Evolutionary conservation across 2,113 vertebrate species (phyloP).

Genomic region (Leuciscus idus): DNA sequence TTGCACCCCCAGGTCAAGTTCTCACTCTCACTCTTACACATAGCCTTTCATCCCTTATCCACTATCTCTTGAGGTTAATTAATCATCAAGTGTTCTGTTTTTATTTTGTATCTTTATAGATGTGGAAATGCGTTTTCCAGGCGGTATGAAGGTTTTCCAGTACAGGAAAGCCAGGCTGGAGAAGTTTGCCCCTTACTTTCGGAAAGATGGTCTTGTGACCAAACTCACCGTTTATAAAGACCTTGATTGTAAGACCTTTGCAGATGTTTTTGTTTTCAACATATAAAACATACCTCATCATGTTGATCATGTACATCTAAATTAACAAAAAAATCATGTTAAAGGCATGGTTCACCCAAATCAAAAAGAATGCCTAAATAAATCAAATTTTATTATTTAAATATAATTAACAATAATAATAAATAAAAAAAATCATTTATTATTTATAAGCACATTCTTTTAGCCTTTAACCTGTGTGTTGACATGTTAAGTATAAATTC

Average conservation of each 20-base stretch:
- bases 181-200: slow-evolving; percentile 78
- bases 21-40: background rate
- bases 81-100: background rate
- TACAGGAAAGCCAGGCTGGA: slow-evolving; percentile 84
- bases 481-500: too few relatives aligned
- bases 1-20: slow-evolving; percentile 79
- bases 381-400: background rate
- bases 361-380: background rate
- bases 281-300: background rate
- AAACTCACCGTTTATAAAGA: slow-evolving; percentile 80
- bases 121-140: slow-evolving; percentile 79
- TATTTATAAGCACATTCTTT: background rate
- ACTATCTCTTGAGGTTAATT: background rate
- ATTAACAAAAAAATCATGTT: background rate
- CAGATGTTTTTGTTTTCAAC: background rate
- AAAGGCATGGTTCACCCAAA: background rate
- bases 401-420: background rate
- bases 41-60: background rate
- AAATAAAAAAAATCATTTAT: background rate
- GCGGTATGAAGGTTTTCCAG: slow-evolving; percentile 75
- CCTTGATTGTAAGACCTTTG: slow-evolving; percentile 76
- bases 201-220: slow-evolving; percentile 76
- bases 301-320: background rate
- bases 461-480: background rate
- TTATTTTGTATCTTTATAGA: slow-evolving; percentile 69